Conservation (phyloP, 2,888 invertebrate genomes). For the Iphiclides podalirius region DNA sequence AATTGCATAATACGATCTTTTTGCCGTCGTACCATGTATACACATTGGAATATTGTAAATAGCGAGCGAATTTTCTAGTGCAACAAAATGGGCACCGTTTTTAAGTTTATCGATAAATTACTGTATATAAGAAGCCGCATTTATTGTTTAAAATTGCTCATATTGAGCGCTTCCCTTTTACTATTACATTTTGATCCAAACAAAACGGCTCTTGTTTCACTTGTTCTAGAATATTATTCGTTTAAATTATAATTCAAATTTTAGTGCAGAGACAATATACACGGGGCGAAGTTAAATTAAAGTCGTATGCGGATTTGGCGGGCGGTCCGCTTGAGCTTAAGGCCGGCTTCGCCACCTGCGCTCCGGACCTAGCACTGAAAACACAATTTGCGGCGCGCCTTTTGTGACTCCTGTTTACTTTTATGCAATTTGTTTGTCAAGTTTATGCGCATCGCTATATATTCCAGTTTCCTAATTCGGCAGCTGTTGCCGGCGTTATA, state of each 20-base stretch:
- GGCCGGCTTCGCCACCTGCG: conserved; percentile 62
- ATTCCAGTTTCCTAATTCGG: conserved; percentile 34
- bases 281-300: conserved; percentile 75
- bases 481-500: conserved; percentile 28
- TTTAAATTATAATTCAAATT: conserved; percentile 47
- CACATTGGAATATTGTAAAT: not conserved
- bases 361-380: conserved; percentile 55
- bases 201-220: not conserved
- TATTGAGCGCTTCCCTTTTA: not conserved
- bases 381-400: conserved; percentile 68
- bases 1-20: conserved; percentile 16
- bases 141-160: no score
- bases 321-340: conserved; percentile 59
- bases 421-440: conserved; percentile 60
- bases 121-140: no score
- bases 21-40: conserved; percentile 10
- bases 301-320: conserved; percentile 69
- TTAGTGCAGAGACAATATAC: conserved; percentile 65
- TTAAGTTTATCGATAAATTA: no score
- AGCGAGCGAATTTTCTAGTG: not conserved
- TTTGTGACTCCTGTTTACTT: conserved; percentile 63
- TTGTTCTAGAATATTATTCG: conserved; percentile 8
- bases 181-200: no score
- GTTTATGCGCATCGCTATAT: conserved; percentile 38
- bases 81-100: no score